Evolutionary conservation across 2,113 vertebrate species (phyloP).

Genomic region (Tragelaphus scriptus): DNA sequence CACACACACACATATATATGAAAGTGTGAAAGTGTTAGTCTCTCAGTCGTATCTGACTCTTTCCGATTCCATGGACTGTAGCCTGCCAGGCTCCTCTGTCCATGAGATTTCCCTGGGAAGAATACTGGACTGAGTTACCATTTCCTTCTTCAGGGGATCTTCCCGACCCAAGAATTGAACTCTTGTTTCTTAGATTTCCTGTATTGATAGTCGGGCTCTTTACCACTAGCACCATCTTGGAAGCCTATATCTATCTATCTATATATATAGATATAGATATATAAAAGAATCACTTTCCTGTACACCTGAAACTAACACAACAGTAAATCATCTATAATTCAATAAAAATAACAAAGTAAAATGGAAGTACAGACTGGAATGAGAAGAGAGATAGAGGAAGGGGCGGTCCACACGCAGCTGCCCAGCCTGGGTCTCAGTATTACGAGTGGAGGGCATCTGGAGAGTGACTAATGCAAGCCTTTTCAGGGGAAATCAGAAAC

Average conservation of each 20-base stretch:
- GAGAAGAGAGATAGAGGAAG: neutral
- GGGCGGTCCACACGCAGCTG: neutral
- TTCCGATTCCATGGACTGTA: neutral
- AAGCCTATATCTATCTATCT: neutral
- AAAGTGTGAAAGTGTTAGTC: neutral
- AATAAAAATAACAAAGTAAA: neutral
- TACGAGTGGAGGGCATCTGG: neutral
- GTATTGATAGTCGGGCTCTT: neutral
- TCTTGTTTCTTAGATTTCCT: neutral
- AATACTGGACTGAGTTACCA: neutral
- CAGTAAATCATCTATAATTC: neutral
- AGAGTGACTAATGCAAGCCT: neutral
- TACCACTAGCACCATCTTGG: neutral
- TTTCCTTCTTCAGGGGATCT: neutral
- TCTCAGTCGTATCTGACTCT: neutral
- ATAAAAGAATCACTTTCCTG: neutral
- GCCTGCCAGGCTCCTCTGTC: neutral
- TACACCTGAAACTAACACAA: neutral
- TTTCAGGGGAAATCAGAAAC: neutral
- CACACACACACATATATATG: neutral
- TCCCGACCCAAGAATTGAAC: neutral
- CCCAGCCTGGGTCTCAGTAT: neutral
- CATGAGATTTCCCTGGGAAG: neutral
- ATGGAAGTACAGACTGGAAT: neutral
- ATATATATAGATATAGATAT: neutral